These are phyloP conservation scores for Scelioninae gen. 2 DNA, from an alignment of 2,888 invertebrate species.

Conservation along the genomic window DNA sequence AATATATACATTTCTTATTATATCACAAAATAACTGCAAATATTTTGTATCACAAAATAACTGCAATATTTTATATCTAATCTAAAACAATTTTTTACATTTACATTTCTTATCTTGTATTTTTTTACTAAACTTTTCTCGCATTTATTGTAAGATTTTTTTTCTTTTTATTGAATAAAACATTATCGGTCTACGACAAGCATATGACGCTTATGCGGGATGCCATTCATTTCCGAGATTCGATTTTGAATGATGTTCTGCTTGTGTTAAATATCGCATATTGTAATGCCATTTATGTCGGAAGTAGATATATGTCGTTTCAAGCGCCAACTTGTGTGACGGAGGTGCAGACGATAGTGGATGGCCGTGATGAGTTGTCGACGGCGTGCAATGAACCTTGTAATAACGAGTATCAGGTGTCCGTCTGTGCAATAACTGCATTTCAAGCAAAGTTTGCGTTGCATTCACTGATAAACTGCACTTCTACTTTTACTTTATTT, in stretches of 20 bases:
- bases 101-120: too few relatives aligned
- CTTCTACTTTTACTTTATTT: conserved; percentile 14
- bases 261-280: conserved; percentile 40
- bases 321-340: conserved; percentile 26
- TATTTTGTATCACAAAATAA: too few relatives aligned
- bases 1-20: too few relatives aligned
- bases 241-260: conserved; percentile 17
- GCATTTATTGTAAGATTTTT: too few relatives aligned
- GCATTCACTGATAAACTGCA: conserved; percentile 16
- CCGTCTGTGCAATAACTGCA: conserved; percentile 34
- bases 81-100: too few relatives aligned
- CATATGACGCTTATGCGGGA: conserved; percentile 3
- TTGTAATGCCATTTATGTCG: conserved; percentile 34
- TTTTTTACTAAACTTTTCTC: too few relatives aligned
- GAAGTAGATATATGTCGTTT: conserved; percentile 39
- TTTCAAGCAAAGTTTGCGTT: conserved; percentile 32
- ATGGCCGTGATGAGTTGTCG: conserved; percentile 44
- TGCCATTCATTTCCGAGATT: conserved; percentile 27
- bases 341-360: conserved; percentile 26
- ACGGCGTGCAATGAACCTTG: conserved; percentile 43
- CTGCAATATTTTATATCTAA: too few relatives aligned
- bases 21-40: too few relatives aligned
- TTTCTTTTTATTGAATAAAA: not conserved
- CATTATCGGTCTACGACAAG: too few relatives aligned
- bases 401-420: conserved; percentile 47